Evolutionary conservation across 2,797 vertebrate species (phyloP).

Genomic region (Mormyrops boulengeri): DNA sequence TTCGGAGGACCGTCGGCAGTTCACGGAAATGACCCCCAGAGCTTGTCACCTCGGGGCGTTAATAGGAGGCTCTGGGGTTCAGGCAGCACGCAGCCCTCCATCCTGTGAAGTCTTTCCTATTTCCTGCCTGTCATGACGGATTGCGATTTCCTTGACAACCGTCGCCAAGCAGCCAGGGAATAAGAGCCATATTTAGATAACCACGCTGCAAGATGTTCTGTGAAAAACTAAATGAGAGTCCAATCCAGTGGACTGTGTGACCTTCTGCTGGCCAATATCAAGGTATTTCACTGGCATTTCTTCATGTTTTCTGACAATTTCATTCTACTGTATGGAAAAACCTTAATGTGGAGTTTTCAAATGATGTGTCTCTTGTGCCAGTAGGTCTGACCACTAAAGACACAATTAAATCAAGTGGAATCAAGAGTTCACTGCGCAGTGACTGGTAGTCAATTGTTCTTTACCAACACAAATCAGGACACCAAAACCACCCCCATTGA

Average conservation of each 20-base stretch:
- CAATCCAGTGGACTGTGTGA: not conserved
- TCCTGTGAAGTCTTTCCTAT: constrained; percentile 16
- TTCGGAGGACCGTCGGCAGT: not conserved
- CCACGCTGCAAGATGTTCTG: not conserved
- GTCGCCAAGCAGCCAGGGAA: constrained; percentile 25
- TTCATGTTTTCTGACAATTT: not conserved
- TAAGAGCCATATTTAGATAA: not conserved
- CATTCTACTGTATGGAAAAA: not conserved
- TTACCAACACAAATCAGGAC: not conserved
- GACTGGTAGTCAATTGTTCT: not conserved
- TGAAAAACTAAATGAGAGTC: not conserved
- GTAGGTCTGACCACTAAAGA: not conserved
- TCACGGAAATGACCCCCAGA: not conserved
- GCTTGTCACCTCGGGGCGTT: not conserved
- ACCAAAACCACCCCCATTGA: not conserved
- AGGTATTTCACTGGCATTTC: not conserved
- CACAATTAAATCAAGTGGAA: not conserved
- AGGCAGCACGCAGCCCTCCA: not conserved
- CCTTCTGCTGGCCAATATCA: not conserved
- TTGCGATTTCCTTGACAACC: constrained; percentile 32
- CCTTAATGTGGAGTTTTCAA: not conserved
- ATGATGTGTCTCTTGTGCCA: not conserved
- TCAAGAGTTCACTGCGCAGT: too few species aligned
- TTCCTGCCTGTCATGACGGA: constrained; percentile 3
- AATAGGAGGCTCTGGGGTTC: not conserved